phyloP scores from a whole-genome alignment of 2,113 vertebrate species.

The Platysteira castanea region DNA sequence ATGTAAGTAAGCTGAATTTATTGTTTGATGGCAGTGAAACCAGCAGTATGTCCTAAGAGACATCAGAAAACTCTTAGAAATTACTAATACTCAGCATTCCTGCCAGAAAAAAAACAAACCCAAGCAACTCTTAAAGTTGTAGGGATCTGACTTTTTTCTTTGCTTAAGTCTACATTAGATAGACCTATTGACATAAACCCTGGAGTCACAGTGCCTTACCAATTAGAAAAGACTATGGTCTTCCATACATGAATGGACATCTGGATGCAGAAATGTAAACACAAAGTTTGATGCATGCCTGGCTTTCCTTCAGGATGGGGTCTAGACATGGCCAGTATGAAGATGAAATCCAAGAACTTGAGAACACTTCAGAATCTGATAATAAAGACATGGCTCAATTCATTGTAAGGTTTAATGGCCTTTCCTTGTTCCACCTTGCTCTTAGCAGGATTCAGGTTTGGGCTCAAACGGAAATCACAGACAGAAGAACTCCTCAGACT shows the following conservation, averaged over 20 bases:
- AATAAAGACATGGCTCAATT: not conserved
- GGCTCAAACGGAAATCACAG: not conserved
- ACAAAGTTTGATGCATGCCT: not conserved
- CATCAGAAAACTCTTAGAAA: not conserved
- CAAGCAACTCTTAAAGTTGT: not conserved
- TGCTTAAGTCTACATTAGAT: not conserved
- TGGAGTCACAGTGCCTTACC: not conserved
- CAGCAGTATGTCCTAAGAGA: not conserved
- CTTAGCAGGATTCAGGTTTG: not conserved
- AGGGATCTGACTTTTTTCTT: not conserved
- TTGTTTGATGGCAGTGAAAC: not conserved
- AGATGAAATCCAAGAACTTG: not conserved
- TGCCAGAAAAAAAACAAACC: not conserved
- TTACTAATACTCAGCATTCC: not conserved
- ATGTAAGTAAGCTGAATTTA: not conserved
- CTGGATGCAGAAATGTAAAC: not conserved
- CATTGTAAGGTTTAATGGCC: not conserved
- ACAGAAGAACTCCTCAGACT: not conserved
- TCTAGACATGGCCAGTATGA: not conserved
- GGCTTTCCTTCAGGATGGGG: not conserved
- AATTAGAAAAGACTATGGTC: not conserved
- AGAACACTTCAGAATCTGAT: not conserved
- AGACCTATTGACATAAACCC: not conserved
- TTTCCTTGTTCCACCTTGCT: not conserved
- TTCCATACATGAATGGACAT: not conserved